These are phyloP conservation scores for Drosophila persimilis DNA, from an alignment of 1,140 invertebrate species.

Conservation along the genomic window DNA sequence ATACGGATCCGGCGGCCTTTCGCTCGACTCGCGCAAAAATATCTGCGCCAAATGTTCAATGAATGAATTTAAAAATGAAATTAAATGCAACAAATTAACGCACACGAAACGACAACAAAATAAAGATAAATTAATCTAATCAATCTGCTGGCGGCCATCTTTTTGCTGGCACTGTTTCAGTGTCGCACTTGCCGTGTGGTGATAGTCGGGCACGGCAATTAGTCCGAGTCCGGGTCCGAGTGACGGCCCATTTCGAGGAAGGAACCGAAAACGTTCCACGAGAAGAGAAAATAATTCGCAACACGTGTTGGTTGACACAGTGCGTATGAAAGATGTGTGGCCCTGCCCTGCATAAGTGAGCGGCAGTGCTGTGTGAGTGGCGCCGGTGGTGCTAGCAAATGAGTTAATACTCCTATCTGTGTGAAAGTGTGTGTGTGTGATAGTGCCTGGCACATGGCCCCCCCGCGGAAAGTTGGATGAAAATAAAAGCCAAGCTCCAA, in stretches of 20 bases:
- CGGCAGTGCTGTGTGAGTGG: conserved; percentile 7
- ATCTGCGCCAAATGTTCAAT: conserved; percentile 20
- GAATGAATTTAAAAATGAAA: conserved; percentile 11
- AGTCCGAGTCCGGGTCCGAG: conserved; percentile 43
- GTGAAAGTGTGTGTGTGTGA: conserved; percentile 21
- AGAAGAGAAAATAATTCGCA: conserved; percentile 50
- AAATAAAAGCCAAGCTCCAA: conserved; percentile 9
- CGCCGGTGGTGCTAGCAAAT: too few species aligned
- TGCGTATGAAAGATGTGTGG: conserved; percentile 63
- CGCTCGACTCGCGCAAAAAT: conserved; percentile 33
- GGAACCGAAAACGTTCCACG: conserved; percentile 26
- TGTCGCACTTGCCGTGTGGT: conserved; percentile 28
- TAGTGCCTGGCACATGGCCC: conserved; percentile 26
- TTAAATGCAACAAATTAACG: conserved; percentile 16
- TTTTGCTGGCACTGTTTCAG: conserved; percentile 33
- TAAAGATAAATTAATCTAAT: conserved; percentile 12
- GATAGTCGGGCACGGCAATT: conserved; percentile 49
- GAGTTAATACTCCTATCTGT: background rate
- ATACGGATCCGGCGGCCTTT: conserved; percentile 27
- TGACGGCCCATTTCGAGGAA: conserved; percentile 18
- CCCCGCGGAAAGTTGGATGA: conserved; percentile 13
- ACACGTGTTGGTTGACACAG: conserved; percentile 68
- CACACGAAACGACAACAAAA: conserved; percentile 22
- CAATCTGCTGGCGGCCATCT: conserved; percentile 36
- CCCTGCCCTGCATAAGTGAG: conserved; percentile 1